Evolutionary conservation across 2,888 invertebrate genomes (phyloP).

Genomic region (Slavum lentiscoides): DNA sequence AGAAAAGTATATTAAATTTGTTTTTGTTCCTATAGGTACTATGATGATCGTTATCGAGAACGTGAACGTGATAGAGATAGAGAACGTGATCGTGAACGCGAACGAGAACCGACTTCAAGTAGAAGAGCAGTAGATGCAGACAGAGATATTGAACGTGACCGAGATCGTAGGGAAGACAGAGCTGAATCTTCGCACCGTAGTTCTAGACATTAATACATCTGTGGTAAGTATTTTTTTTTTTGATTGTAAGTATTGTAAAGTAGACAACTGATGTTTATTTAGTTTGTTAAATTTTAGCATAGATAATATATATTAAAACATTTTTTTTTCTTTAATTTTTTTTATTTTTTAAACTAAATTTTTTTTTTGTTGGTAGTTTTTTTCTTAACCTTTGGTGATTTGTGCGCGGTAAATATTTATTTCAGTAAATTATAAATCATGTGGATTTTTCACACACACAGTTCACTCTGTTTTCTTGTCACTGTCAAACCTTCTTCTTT

Average conservation of each 20-base stretch:
- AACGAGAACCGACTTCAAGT: slow-evolving; percentile 53
- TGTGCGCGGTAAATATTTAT: no score
- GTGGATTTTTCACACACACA: no score
- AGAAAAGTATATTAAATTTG: slow-evolving; percentile 24
- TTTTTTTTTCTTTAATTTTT: slow-evolving; percentile 29
- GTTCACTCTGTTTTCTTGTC: no score
- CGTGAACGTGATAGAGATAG: slow-evolving; percentile 60
- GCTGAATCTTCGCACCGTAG: slow-evolving; percentile 65
- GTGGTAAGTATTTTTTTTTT: slow-evolving; percentile 38
- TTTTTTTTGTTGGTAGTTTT: slow-evolving; percentile 37
- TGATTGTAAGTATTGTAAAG: slow-evolving; percentile 50
- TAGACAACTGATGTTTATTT: slow-evolving; percentile 38
- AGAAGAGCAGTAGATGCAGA: slow-evolving; percentile 67
- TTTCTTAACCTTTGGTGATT: neutral
- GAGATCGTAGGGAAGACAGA: slow-evolving; percentile 70
- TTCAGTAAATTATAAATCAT: no score
- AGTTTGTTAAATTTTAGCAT: slow-evolving; percentile 44
- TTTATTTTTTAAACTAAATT: slow-evolving; percentile 32
- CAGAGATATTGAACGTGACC: slow-evolving; percentile 65
- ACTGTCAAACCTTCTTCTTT: no score
- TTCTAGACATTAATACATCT: slow-evolving; percentile 66
- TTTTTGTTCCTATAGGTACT: slow-evolving; percentile 66
- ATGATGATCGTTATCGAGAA: slow-evolving; percentile 84
- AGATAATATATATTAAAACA: neutral
- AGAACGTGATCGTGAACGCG: slow-evolving; percentile 57